These are phyloP conservation scores for Eleginops maclovinus DNA, from an alignment of 2,113 vertebrate species.

Conservation along the genomic window DNA sequence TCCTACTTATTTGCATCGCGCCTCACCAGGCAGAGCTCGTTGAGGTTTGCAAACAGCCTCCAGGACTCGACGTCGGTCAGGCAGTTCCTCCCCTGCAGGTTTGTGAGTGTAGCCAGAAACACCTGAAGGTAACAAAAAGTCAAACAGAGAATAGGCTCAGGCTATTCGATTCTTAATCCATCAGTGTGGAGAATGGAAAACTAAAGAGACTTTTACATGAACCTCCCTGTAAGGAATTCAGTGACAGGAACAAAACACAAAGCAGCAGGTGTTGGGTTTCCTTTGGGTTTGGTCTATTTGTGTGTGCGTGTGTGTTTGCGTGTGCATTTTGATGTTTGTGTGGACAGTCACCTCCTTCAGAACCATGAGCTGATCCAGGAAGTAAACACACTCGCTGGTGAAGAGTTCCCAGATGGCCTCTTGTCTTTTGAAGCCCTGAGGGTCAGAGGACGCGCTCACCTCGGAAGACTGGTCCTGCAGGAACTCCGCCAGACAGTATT, in stretches of 20 bases:
- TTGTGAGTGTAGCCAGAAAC: slow-evolving; percentile 87
- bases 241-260: slow-evolving; percentile 43
- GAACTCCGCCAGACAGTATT: slow-evolving; percentile 87
- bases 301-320: background rate
- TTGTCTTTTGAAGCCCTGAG: slow-evolving; percentile 81
- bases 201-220: slow-evolving; percentile 26
- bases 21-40: slow-evolving; percentile 91
- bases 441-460: slow-evolving; percentile 63
- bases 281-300: slow-evolving; percentile 51
- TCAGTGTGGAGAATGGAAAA: slow-evolving; percentile 6
- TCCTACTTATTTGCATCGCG: slow-evolving; percentile 27
- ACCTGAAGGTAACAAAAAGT: slow-evolving; percentile 82
- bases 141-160: slow-evolving; percentile 23
- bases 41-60: slow-evolving; percentile 92
- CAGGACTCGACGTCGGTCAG: slow-evolving; percentile 88
- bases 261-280: slow-evolving; percentile 60
- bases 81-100: slow-evolving; percentile 86
- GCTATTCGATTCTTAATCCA: slow-evolving; percentile 51
- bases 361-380: slow-evolving; percentile 94
- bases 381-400: slow-evolving; percentile 93
- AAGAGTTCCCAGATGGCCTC: slow-evolving; percentile 93
- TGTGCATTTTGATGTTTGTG: background rate
- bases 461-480: slow-evolving; percentile 79
- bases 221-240: slow-evolving; percentile 27
- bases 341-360: slow-evolving; percentile 88